phyloP scores from a whole-genome alignment of 2,113 vertebrate genomes.

The Channa maculata region DNA sequence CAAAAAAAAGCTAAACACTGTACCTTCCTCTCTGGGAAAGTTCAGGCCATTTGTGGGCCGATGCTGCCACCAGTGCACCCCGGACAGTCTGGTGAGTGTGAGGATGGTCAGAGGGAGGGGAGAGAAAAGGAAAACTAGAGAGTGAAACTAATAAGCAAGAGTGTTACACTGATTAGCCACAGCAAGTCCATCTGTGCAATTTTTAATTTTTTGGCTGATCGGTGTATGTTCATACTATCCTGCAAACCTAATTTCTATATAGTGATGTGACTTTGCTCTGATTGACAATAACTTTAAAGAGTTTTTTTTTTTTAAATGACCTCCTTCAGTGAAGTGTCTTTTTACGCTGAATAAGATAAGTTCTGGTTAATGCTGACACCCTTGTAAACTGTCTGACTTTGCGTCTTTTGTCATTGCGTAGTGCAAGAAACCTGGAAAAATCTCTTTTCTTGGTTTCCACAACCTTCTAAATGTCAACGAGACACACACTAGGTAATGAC shows the following conservation, averaged over 20 bases:
- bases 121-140: not conserved
- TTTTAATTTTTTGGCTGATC: too few species aligned
- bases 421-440: conserved; percentile 68
- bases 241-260: not conserved
- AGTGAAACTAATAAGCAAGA: not conserved
- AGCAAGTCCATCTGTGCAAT: too few species aligned
- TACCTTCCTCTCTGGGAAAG: conserved; percentile 70
- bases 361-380: not conserved
- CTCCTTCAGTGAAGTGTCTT: too few species aligned
- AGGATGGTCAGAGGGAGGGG: not conserved
- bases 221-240: not conserved
- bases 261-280: not conserved
- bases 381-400: conserved; percentile 18
- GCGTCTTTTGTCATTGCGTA: conserved; percentile 37
- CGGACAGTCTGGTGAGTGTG: conserved; percentile 82
- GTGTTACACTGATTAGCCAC: too few species aligned
- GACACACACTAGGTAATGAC: conserved; percentile 79
- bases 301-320: too few species aligned
- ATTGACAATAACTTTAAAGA: too few species aligned
- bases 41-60: conserved; percentile 80
- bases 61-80: conserved; percentile 84
- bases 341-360: not conserved
- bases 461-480: conserved; percentile 79
- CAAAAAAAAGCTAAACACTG: conserved; percentile 70
- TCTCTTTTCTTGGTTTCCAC: conserved; percentile 72